Evolutionary conservation across 2,113 vertebrate species (phyloP), one percentile per base, ranked within the genome.

Genomic region (Hyaena hyaena): DNA sequence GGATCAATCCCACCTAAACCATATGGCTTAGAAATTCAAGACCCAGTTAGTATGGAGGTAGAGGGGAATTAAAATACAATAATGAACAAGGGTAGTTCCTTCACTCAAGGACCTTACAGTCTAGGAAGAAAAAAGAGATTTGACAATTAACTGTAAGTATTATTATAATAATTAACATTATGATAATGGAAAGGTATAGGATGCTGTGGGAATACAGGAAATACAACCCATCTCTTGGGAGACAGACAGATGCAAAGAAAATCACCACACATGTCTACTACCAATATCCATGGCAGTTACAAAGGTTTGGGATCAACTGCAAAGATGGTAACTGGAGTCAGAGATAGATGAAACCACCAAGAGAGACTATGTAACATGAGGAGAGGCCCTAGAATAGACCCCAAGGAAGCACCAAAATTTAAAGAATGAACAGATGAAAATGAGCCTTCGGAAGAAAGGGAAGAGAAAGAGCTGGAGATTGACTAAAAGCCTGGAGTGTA

Each of bases 11-110:
- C 50, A 84, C n/a, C 79, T 68, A 95, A 86, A 95, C 8, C 45
- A 69, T 7, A 11, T 71, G 80, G 26, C 85, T 71, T 93, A 3
- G 71, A 90, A 90, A 95, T 93, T 82, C 43, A 89, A 90, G 89
- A 89, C 61, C 58, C 28, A 95, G 39, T 90, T 63, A 82, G n/a
- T 50, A 63, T 93, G n/a, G 14, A 26, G n/a, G 53, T 76, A 86
- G 39, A 96, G 10, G 61, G 53, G 48, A 76, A 87, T 10, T 23
- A 45, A 88, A 85, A 82, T 87, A 82, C 45, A 84, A 39, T 63
- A n/a, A 74, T 82, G 35, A 95, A 66, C 11, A 90, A 93, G 74
- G n/a, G 61, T n/a, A 80, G 33, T 73, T 84, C 68, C 33, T 69
- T 5, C 65, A 48, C 15, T 87, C 35, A 74, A 85, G 82, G 50